Base-by-base conservation (phyloP, 2,888 invertebrate genomes). In the Biston stratarius region DNA sequence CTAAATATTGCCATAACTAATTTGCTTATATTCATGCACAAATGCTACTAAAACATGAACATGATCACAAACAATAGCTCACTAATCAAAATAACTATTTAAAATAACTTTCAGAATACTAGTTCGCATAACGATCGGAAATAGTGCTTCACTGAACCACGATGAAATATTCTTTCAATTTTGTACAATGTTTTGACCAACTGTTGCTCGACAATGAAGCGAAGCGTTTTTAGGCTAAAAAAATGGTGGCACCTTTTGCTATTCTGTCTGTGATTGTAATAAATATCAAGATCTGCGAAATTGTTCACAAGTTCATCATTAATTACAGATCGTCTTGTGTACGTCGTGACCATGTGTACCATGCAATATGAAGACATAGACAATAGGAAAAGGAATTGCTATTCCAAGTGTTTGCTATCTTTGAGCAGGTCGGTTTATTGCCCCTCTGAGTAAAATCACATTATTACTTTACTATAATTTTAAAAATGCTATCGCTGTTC, bases 221-320 rank as follows among this genome's bases (percentile, higher is more conserved):
- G n/a, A 11, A 24, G 44, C n/a, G 10, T 5, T 44, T 44, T 53
- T 15, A n/a, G 15, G 7, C 48, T n/a, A 44, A 52, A 24, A 1
- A 44, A 36, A 34, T 12, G 34, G 44, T 11, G 10, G 44, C 34
- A 47, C 58, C 24, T 52, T 53, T 24, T 24, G 47, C 57, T 63
- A 51, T 44, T n/a, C n/a, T 38, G 53, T 51, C 11, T 10, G 33
- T 53, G 57, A 49, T 61, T 45, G 45, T 9, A 40, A 38, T 34
- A 47, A 61, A 61, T 47, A 61, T 61, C 44, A 44, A 9, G 14
- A 44, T 57, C 52, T 66, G 57, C 52, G 52, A 15, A 61, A 66
- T 61, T 48, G 57, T 66, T 61, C 52, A 66, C 61, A 57, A 52
- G 55, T 44, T 11, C 11, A 14, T 66, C 57, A 61, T 45, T 61